Base-by-base conservation (phyloP, 2,797 vertebrate species). In the Myripristis murdjan region DNA sequence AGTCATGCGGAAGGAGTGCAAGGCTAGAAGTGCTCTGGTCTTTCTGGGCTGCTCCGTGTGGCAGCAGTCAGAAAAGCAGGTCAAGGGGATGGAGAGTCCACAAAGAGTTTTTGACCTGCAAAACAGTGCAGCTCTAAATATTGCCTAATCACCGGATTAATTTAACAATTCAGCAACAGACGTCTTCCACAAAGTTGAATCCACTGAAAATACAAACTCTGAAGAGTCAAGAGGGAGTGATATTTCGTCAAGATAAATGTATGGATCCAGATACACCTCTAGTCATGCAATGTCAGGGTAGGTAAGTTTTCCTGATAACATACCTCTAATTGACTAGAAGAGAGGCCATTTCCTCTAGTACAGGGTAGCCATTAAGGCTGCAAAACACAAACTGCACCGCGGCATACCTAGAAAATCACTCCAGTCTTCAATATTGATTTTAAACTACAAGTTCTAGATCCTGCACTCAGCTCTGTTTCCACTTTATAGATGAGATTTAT, bases 1-100 rank as follows among this genome's bases (percentile, higher is more conserved):
- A 66, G 73, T 89, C 89, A 88, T 86, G 89, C 76, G 73, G 86
- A 91, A 90, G 77, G 68, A 87, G 77, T 81, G 83, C 70, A 73
- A 75, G 69, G 41, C 68, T 54, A 16, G 77, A 73, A 80, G 86
- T 58, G 62, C 57, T 78, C 70, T 26, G 71, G 68, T 81, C 58
- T 74, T 84, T 60, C 46, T 47, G 28, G 64, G 61, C 54, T 62
- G 73, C 52, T 10, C 39, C 41, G 20, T 55, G 31, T 56, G 82
- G 67, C 53, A 46, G 67, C 58, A 75, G 68, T 77, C 68, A 35
- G 49, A 66, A 77, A 83, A 88, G 64, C 70, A 83, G 87, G 89
- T 89, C 80, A 84, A 81, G 79, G 79, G 48, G 82, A 83, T 7
- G 9, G 20, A 59, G 51, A 22, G 48, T 69, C 70, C 35, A 4